Evolutionary conservation across 2,113 vertebrate genomes (phyloP), one percentile per base, ranked within the genome.

Genomic region (Catharus minimus): DNA sequence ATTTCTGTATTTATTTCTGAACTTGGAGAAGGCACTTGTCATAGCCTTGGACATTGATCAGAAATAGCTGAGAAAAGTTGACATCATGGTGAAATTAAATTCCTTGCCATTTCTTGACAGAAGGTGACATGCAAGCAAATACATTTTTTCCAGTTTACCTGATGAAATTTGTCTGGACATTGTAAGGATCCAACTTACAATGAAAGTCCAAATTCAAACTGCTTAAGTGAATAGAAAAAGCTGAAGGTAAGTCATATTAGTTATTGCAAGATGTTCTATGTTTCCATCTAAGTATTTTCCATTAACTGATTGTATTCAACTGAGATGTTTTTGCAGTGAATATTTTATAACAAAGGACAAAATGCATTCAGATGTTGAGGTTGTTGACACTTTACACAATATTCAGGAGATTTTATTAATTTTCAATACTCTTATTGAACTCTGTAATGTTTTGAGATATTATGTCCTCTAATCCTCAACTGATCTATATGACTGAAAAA

Each of bases 81-180:
- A 90, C 73, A 91, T 62, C 50, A 38, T 52, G 39, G 72, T 83
- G 64, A 73, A 93, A 90, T 93, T 65, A 50, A 95, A 89, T 67
- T 77, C 56, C 60, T 89, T 90, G 60, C 39, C 52, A 74, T 65
- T 89, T 82, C n/a, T 50, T 94, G 90, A 73, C 68, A 74, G 72
- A 86, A 60, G 56, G 52, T 83, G 90, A 74, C 71, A 66, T 62
- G 33, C 5, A 75, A 90, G 71, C 4, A 65, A 82, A 80, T 43
- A n/a, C 0, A 5, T 41, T 78, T 89, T 52, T 89, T 87, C 65
- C 53, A 53, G 41, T 75, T 93, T 87, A 55, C 33, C 15, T 50
- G 74, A 76, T 39, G 15, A 89, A 92, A 84, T 68, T 75, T 82
- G 3, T 87, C 20, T 49, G 55, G 41, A 27, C 28, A 50, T 15